Percentiles rank a stretch among this genome's conserved stretches.
Evolutionary conservation across 2,797 vertebrate genomes (phyloP).

Genomic region (Anomalospiza imberbis): DNA sequence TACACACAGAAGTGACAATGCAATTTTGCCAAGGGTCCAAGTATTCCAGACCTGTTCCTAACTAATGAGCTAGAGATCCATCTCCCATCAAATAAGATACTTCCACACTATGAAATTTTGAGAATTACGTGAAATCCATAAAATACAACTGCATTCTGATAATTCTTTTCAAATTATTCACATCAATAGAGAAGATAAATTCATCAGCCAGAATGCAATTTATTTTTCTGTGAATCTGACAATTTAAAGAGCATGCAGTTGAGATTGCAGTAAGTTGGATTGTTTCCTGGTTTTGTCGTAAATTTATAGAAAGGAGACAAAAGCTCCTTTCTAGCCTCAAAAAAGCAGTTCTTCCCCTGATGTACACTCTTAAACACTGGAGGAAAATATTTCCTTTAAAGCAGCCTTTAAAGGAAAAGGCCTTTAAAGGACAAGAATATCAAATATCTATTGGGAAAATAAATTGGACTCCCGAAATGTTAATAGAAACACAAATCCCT

Average conservation of each 20-base stretch:
- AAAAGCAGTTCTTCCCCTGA: neutral
- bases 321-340: neutral
- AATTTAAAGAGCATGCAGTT: neutral
- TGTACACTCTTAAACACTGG: neutral
- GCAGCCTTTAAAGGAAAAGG: too few species aligned
- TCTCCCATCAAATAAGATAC: neutral
- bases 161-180: neutral
- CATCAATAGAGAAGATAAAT: neutral
- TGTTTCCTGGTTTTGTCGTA: neutral
- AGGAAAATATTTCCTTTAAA: neutral
- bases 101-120: neutral
- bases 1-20: neutral
- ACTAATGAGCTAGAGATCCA: neutral
- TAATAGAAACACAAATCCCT: neutral
- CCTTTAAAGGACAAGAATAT: slow-evolving; percentile 7
- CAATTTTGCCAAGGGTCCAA: slow-evolving; percentile 20
- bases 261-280: neutral
- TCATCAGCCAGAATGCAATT: neutral
- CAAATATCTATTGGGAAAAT: slow-evolving; percentile 4
- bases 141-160: neutral
- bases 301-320: neutral
- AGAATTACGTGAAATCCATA: neutral
- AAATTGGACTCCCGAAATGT: neutral
- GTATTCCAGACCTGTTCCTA: neutral
- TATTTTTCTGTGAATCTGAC: neutral